A percentile compares a stretch with the other conserved stretches of the same genome.
Conservation (phyloP, 2,797 vertebrate genomes). For the Coccyzus lansbergi region DNA sequence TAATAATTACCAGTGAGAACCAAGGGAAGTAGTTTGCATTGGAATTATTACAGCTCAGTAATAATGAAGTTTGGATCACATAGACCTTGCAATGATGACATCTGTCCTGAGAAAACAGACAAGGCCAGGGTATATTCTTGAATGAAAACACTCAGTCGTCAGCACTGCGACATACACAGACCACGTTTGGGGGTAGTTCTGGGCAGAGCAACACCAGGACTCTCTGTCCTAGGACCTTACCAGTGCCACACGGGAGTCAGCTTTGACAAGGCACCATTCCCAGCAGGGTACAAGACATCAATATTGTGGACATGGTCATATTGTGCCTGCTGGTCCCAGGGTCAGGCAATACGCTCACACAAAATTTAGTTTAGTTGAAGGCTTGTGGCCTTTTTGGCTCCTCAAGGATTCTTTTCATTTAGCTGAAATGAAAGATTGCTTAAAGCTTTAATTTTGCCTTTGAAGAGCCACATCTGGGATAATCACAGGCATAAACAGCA, state of each 20-base stretch:
- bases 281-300: neutral
- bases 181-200: neutral
- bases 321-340: neutral
- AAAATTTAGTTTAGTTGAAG: neutral
- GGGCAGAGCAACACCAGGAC: neutral
- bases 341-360: neutral
- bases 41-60: neutral
- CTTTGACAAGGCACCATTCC: neutral
- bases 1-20: neutral
- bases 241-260: neutral
- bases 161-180: neutral
- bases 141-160: neutral
- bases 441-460: neutral
- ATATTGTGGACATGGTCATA: neutral
- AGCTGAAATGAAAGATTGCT: neutral
- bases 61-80: neutral
- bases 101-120: neutral
- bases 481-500: neutral
- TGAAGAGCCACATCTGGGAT: neutral
- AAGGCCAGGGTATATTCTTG: neutral
- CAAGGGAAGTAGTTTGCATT: neutral
- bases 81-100: neutral
- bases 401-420: neutral
- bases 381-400: neutral
- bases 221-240: neutral